Percentiles rank a stretch among this genome's conserved stretches.
Evolutionary conservation across 2,797 vertebrate genomes (phyloP).

Genomic region (Bradypodion ventrale): DNA sequence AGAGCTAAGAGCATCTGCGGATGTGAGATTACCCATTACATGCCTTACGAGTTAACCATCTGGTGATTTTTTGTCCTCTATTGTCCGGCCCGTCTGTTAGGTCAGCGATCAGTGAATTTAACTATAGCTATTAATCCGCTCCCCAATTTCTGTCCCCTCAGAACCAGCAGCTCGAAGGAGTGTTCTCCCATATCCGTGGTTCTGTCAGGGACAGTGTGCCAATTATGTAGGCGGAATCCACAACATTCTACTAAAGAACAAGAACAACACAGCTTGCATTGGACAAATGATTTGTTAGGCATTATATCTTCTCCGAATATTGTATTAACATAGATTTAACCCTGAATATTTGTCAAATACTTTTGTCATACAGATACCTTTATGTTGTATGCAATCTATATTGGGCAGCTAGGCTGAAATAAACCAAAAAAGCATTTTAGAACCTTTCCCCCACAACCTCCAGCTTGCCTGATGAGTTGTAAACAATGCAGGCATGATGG

Average conservation of each 20-base stretch:
- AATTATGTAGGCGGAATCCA: no score
- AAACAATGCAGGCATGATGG: background rate
- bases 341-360: slow-evolving; percentile 48
- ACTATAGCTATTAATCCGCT: no score
- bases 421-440: slow-evolving; percentile 20
- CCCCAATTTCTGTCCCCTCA: no score
- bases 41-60: no score
- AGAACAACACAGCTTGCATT: slow-evolving; percentile 38
- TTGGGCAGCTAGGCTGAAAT: slow-evolving; percentile 36
- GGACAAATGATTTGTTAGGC: slow-evolving; percentile 43
- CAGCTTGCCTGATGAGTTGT: slow-evolving; percentile 17
- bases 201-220: no score
- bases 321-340: slow-evolving; percentile 41
- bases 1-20: no score
- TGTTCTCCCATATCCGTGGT: no score
- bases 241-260: slow-evolving; percentile 43
- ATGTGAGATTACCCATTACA: no score
- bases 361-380: slow-evolving; percentile 24
- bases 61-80: no score
- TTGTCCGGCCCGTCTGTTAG: no score
- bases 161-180: no score
- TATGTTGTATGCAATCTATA: slow-evolving; percentile 33
- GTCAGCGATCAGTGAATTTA: no score
- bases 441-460: background rate
- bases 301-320: slow-evolving; percentile 30